phyloP scores from a whole-genome alignment of 2,888 invertebrate species.

The Hydrotaea cyrtoneurina region DNA sequence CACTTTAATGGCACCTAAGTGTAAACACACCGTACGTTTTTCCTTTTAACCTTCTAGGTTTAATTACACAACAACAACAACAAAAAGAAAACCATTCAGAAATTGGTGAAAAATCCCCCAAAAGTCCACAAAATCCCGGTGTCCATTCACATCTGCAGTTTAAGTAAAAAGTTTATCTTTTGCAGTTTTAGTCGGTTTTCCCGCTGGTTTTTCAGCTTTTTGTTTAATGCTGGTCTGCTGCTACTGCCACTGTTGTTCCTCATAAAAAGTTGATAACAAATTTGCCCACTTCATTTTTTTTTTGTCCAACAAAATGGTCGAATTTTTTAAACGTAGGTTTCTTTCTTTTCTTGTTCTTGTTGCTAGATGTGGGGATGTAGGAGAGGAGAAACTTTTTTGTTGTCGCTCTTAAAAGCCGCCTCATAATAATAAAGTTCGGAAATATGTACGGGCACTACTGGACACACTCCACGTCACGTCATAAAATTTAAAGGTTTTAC shows the following conservation, averaged over 20 bases:
- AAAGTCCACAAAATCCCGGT: neutral
- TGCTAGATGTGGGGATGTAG: neutral
- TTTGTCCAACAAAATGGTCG: constrained; percentile 49
- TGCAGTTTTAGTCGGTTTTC: constrained; percentile 25
- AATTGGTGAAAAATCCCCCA: neutral
- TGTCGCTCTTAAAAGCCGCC: constrained; percentile 61
- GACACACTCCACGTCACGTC: no score
- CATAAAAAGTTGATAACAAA: constrained; percentile 48
- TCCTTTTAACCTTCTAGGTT: no score
- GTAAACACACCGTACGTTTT: no score
- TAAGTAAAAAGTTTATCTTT: constrained; percentile 63
- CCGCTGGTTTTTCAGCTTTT: neutral
- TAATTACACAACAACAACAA: no score
- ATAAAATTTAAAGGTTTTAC: constrained; percentile 58
- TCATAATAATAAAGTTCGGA: constrained; percentile 55
- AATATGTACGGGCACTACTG: constrained; percentile 51
- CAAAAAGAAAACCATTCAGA: no score
- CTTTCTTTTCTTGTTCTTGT: constrained; percentile 34
- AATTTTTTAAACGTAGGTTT: constrained; percentile 55
- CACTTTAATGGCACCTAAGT: no score
- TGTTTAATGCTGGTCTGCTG: constrained; percentile 44
- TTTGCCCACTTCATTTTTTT: constrained; percentile 44
- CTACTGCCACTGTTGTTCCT: constrained; percentile 23
- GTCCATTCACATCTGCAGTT: constrained; percentile 50
- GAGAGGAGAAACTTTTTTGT: constrained; percentile 43